A percentile compares a stretch with the other conserved stretches of the same genome.
Conservation (phyloP, 1,140 invertebrate genomes). For the Lucilia cuprina region DNA sequence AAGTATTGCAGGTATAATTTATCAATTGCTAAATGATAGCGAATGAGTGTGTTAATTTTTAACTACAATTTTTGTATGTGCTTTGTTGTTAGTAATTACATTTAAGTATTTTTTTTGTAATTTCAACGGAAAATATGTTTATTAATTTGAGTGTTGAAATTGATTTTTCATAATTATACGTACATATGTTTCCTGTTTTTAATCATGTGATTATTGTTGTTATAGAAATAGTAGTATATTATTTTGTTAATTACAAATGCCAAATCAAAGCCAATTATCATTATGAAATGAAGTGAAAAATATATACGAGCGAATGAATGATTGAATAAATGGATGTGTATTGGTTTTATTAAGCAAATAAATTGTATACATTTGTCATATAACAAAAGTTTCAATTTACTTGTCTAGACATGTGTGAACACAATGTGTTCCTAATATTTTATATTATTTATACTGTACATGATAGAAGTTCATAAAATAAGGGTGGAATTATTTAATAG, state of each 20-base stretch:
- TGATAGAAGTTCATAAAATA: neutral
- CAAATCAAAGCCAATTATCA: neutral
- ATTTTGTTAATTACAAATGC: neutral
- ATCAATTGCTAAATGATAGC: neutral
- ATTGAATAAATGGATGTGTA: neutral
- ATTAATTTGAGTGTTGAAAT: neutral
- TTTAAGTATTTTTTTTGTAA: neutral
- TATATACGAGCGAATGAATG: neutral
- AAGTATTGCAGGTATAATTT: constrained; percentile 15
- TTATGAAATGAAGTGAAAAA: neutral
- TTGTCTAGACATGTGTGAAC: neutral
- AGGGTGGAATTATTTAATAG: neutral
- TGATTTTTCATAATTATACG: neutral
- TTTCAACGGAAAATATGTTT: neutral
- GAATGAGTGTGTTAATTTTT: neutral
- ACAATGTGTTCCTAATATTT: no score
- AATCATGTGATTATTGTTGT: neutral
- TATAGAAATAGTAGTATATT: neutral
- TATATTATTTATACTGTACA: neutral
- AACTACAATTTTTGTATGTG: neutral
- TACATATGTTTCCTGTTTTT: neutral
- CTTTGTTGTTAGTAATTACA: neutral
- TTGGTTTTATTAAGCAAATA: neutral
- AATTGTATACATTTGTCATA: neutral
- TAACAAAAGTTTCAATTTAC: neutral